Evolutionary conservation across 2,888 invertebrate genomes (phyloP), one percentile per base, ranked within the genome.

Genomic region (Liopterus haemorrhoidalis): DNA sequence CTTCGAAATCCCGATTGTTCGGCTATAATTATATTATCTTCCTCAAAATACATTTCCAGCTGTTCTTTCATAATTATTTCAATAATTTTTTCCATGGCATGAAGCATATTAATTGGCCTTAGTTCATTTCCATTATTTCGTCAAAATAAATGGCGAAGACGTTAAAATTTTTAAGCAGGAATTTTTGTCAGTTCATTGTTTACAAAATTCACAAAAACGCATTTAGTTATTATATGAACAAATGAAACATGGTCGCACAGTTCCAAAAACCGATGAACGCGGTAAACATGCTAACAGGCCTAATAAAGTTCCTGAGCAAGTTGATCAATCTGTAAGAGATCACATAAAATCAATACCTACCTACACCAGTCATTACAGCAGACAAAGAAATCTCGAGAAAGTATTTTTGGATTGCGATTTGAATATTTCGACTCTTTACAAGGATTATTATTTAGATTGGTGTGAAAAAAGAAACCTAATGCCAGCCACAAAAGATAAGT

Each of bases 301-400:
- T 5, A 52, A 49, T 33, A 54, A 46, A 27, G 43, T 44, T 24
- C 16, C 20, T 30, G 49, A 45, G 20, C 22, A 25, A n/a, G 35
- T 37, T 32, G 12, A 38, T 21, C 25, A 52, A 37, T 42, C 38
- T 15, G 46, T 45, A 30, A 49, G 35, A 36, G 39, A 30, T n/a
- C 53, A 51, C 21, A 54, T 54, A 25, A 19, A 52, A 12, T 28
- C 38, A 4, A 52, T 54, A 25, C 49, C 44, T 35, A 49, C 50
- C 40, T 48, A 48, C 15, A 46, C 19, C 14, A 49, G 48, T 24
- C 50, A 54, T 25, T 47, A 52, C 40, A 50, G 45, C 43, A 36
- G 47, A 37, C 11, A 32, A 22, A 28, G 43, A 27, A 51, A 54
- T 42, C 45, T 49, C 3, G 35, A 37, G 12, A 44, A 27, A 40